phyloP scores from a whole-genome alignment of 37 sponge, comb jelly and placozoan genomes.

The Halisarca cf. caerulea region DNA sequence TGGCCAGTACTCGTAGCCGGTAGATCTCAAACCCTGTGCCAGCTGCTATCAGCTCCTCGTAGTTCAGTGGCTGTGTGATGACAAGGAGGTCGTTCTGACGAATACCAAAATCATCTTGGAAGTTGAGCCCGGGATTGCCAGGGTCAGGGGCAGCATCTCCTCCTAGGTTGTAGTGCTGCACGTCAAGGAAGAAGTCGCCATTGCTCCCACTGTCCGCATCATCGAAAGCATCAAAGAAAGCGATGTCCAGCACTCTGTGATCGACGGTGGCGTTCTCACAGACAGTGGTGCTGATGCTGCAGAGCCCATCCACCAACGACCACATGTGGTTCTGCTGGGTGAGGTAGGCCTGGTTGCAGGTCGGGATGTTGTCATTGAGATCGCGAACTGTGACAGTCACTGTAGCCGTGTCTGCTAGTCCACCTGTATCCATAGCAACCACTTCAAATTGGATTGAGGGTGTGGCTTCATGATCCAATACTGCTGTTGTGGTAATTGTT shows the following conservation, averaged over 20 bases:
- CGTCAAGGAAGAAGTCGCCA: not conserved
- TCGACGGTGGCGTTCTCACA: conserved; percentile 15
- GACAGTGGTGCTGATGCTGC: not conserved
- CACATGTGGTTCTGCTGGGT: not conserved
- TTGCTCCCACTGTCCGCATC: conserved; percentile 4
- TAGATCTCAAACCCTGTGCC: not conserved
- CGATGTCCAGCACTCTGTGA: conserved; percentile 3
- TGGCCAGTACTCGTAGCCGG: not conserved
- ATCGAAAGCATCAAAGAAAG: conserved; percentile 13
- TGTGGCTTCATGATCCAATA: not conserved
- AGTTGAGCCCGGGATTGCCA: not conserved
- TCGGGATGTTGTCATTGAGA: conserved; percentile 49
- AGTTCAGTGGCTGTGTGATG: conserved; percentile 11
- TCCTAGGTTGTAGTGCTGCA: not conserved
- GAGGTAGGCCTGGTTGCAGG: not conserved
- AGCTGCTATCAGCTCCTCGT: not conserved
- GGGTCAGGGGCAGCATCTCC: not conserved
- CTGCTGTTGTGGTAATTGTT: not conserved
- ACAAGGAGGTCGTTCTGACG: conserved; percentile 12
- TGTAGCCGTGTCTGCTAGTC: conserved; percentile 7
- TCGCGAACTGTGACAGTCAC: conserved; percentile 32
- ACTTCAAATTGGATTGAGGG: conserved; percentile 3
- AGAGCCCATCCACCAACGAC: not conserved
- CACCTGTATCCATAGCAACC: not conserved
- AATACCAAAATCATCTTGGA: conserved; percentile 24